These are phyloP conservation scores for Hylomyscus alleni DNA, from an alignment of 2,797 vertebrate genomes.

Conservation along the genomic window DNA sequence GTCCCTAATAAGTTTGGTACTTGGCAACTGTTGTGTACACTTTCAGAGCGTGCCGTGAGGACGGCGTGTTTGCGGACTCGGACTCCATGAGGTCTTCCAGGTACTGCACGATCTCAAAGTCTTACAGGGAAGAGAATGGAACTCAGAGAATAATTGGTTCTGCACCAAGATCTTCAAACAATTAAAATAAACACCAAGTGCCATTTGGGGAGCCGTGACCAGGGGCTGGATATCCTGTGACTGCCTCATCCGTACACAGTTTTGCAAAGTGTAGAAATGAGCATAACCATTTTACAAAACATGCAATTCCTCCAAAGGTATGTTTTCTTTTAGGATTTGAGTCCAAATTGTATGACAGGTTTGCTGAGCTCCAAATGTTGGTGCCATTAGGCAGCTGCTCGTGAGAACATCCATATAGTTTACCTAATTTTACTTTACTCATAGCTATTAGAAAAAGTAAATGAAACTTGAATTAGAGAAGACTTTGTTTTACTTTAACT, in stretches of 20 bases:
- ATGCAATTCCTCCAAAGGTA: background rate
- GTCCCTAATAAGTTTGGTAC: conserved; percentile 13
- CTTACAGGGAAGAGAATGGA: conserved; percentile 58
- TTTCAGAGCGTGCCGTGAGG: background rate
- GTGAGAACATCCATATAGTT: background rate
- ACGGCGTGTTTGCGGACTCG: conserved; percentile 24
- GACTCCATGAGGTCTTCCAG: conserved; percentile 54
- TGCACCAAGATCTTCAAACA: conserved; percentile 67
- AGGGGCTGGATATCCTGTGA: background rate
- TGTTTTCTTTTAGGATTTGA: conserved; percentile 5
- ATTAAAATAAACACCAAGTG: background rate
- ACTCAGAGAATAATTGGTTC: conserved; percentile 17
- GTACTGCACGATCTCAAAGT: conserved; percentile 72
- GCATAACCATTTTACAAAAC: background rate
- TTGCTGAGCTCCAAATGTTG: background rate
- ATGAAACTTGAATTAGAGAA: conserved; percentile 55
- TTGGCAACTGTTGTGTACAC: conserved; percentile 48
- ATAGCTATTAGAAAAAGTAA: conserved; percentile 42
- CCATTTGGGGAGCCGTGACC: background rate
- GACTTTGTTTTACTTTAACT: background rate
- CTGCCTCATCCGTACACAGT: background rate
- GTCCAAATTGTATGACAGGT: conserved; percentile 16
- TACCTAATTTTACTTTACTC: background rate
- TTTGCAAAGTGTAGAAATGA: background rate
- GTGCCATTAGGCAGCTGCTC: background rate